Base-by-base conservation (phyloP, 92 coral and sea anemone species). In the Epizoanthus illoricatus region DNA sequence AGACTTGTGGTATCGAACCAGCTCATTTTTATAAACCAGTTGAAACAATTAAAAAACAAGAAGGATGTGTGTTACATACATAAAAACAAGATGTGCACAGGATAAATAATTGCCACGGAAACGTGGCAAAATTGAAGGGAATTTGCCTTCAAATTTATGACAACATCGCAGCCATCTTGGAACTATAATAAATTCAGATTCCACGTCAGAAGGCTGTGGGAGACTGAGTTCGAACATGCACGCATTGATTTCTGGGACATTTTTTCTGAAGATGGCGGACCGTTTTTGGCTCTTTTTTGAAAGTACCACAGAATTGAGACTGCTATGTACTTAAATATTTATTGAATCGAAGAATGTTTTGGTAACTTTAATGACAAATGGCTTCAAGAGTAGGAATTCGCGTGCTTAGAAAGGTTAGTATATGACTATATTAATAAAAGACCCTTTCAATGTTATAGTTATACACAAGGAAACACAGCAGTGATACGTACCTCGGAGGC, bases 1-100 rank as follows among this genome's bases (percentile, higher is more conserved):
- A 97, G 82, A 11, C 92, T 87, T 6, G 94, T 55, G 6, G 97
- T 60, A 75, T 93, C 99, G 84, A 97, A 94, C 99, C 99, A 97
- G 84, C 94, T 93, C 99, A 94, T 93, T 67, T 59, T 85, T 16
- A 52, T 39, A 19, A 33, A 42, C 41, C 0, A 75, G 13, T 62
- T 23, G 49, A 78, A 19, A 33, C 19, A 78, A 36, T 18, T 60
- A 21, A 8, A 0, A 75, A 41, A 75, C 41, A 3, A 18, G 18
- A 15, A 24, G 57, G 23, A 15, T 17, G 7, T 61, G 4, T 52
- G 56, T 0, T 52, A 9, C 56, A 52, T 52, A 16, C 20, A n/a
- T 23, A 20, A 40, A 62, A 19, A 21, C 5, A 64, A 78, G 5
- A 45, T 11, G 21, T 7, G 2, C 49, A 78, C 45, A 78, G 13